Conservation (phyloP, 2,113 vertebrate species). For the Semnornis frantzii region DNA sequence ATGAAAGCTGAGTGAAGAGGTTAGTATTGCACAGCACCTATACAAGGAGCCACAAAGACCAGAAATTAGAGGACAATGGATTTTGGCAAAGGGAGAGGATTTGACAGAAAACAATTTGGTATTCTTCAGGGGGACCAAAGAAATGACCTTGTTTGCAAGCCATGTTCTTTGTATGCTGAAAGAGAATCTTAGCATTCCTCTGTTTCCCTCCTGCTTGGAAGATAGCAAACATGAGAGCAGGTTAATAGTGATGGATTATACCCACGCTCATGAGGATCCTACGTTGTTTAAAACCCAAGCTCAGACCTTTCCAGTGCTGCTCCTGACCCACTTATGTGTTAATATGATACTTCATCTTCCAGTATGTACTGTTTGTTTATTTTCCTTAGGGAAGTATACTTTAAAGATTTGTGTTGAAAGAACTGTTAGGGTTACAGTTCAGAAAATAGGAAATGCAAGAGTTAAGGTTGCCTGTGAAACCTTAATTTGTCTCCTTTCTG, state of each 20-base stretch:
- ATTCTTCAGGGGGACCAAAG: not conserved
- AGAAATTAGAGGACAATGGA: not conserved
- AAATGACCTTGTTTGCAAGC: not conserved
- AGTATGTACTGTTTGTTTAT: not conserved
- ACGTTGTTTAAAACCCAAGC: not conserved
- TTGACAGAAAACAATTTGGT: not conserved
- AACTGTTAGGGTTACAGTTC: not conserved
- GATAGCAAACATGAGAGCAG: not conserved
- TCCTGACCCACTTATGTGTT: not conserved
- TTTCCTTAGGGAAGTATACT: not conserved
- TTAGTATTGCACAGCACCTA: not conserved
- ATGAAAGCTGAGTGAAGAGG: not conserved
- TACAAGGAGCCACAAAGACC: not conserved
- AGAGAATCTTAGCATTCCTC: not conserved
- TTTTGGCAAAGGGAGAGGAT: not conserved
- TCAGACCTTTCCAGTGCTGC: not conserved
- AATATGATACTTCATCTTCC: not conserved
- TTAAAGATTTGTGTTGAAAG: not conserved
- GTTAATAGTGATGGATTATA: not conserved
- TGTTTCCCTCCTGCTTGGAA: not conserved
- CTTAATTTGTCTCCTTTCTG: constrained; percentile 58
- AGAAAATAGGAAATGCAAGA: constrained; percentile 46
- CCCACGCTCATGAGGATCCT: not conserved
- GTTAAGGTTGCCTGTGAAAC: constrained; percentile 56
- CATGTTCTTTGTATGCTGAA: not conserved